Percentiles rank a stretch among this genome's conserved stretches.
Evolutionary conservation across 1,140 invertebrate genomes (phyloP).

Genomic region (Euura saliciscinereae): DNA sequence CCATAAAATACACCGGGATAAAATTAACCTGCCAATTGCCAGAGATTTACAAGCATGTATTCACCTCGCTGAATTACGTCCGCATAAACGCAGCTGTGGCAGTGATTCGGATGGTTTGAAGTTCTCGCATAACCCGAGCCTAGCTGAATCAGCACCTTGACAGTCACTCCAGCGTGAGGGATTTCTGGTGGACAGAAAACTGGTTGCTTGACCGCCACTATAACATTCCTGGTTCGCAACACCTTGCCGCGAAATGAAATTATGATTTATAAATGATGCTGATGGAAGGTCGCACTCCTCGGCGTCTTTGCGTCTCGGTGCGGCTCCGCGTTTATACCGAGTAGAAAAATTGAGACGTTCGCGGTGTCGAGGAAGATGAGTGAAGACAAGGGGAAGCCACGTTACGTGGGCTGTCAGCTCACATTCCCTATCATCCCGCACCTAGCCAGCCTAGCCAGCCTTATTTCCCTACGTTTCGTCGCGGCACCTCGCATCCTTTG

Average conservation of each 20-base stretch:
- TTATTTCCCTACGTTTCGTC: background rate
- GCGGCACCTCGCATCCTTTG: background rate
- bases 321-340: background rate
- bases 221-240: conserved; percentile 38
- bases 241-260: conserved; percentile 39
- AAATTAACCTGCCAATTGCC: background rate
- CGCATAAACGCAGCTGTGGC: background rate
- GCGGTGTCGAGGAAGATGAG: background rate
- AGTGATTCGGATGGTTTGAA: background rate
- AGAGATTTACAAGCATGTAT: background rate
- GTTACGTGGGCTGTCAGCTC: background rate
- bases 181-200: background rate
- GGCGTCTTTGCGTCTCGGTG: background rate
- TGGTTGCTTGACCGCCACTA: conserved; percentile 34
- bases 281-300: conserved; percentile 23
- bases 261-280: conserved; percentile 42
- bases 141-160: background rate
- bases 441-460: background rate
- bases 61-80: background rate
- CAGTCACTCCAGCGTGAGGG: background rate
- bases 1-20: too few relatives aligned
- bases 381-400: conserved; percentile 3
- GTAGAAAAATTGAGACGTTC: background rate
- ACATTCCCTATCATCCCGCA: background rate
- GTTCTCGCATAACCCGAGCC: background rate